A percentile compares a stretch with the other conserved stretches of the same genome.
Conservation (phyloP, 1,140 invertebrate genomes). For the Cherax quadricarinatus region DNA sequence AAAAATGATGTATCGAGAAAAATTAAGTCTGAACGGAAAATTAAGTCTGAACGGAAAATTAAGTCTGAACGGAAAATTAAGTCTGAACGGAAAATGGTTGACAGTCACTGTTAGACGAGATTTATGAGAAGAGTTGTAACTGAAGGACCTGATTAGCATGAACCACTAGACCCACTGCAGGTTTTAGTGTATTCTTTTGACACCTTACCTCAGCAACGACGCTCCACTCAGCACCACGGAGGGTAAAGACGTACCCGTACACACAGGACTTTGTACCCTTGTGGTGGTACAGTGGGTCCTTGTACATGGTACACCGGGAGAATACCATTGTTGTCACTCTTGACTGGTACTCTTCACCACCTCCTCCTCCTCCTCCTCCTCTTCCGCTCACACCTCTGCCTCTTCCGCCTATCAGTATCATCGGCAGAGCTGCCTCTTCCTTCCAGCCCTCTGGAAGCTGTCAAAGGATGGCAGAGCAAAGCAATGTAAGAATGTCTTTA, state of each 20-base stretch:
- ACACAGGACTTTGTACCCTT: constrained; percentile 74
- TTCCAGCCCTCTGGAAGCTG: constrained; percentile 70
- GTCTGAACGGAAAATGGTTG: too few relatives aligned
- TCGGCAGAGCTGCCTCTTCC: constrained; percentile 47
- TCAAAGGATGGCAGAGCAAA: background rate
- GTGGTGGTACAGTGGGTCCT: constrained; percentile 73
- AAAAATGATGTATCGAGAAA: too few relatives aligned
- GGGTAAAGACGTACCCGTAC: constrained; percentile 75
- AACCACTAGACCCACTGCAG: too few relatives aligned
- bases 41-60: too few relatives aligned
- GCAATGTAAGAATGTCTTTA: too few relatives aligned
- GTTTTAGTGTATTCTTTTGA: too few relatives aligned
- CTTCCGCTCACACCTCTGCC: background rate
- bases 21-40: too few relatives aligned
- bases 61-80: too few relatives aligned
- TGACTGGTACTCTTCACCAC: background rate
- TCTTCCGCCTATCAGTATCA: background rate
- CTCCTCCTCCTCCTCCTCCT: too few relatives aligned
- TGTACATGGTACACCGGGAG: constrained; percentile 74
- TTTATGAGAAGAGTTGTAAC: too few relatives aligned
- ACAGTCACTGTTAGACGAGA: too few relatives aligned
- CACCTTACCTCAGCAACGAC: constrained; percentile 75
- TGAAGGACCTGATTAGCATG: too few relatives aligned
- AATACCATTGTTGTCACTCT: constrained; percentile 36
- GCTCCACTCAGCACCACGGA: constrained; percentile 74